A percentile compares a stretch with the other conserved stretches of the same genome.
These are phyloP conservation scores for Eublepharis macularius DNA, from an alignment of 2,113 vertebrate species.

Conservation along the genomic window DNA sequence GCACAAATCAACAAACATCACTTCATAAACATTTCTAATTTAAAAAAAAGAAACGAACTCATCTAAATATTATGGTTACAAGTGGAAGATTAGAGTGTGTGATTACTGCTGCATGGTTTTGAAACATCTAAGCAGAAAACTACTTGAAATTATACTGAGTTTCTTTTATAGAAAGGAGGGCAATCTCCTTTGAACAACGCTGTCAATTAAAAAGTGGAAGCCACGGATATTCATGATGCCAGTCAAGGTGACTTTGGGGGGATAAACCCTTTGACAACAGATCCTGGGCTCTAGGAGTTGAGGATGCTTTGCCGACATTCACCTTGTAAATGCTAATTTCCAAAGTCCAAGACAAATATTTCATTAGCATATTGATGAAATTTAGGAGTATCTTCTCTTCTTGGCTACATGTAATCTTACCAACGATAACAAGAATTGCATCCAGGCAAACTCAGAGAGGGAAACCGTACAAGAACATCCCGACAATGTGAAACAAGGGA, in stretches of 20 bases:
- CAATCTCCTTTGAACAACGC: background rate
- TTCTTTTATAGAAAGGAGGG: background rate
- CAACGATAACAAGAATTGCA: background rate
- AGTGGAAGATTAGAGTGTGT: conserved; percentile 39
- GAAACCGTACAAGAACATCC: background rate
- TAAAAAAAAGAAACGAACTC: conserved; percentile 16
- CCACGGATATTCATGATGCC: background rate
- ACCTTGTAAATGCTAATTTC: conserved; percentile 27
- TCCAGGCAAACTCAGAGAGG: background rate
- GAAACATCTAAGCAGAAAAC: background rate
- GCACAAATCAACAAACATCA: background rate
- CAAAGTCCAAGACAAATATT: conserved; percentile 15
- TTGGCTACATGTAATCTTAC: background rate
- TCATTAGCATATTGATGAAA: conserved; percentile 32
- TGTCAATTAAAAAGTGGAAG: conserved; percentile 4
- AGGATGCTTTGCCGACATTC: background rate
- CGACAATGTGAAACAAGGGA: background rate
- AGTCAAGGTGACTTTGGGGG: conserved; percentile 11
- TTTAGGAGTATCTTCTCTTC: background rate
- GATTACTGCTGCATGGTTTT: conserved; percentile 20
- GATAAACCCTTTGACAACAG: background rate
- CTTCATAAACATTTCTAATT: conserved; percentile 52
- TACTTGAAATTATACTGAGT: background rate
- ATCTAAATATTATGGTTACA: conserved; percentile 45
- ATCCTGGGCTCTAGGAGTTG: background rate